phyloP scores from a whole-genome alignment of 2,888 invertebrate species.

The Phalera bucephala region DNA sequence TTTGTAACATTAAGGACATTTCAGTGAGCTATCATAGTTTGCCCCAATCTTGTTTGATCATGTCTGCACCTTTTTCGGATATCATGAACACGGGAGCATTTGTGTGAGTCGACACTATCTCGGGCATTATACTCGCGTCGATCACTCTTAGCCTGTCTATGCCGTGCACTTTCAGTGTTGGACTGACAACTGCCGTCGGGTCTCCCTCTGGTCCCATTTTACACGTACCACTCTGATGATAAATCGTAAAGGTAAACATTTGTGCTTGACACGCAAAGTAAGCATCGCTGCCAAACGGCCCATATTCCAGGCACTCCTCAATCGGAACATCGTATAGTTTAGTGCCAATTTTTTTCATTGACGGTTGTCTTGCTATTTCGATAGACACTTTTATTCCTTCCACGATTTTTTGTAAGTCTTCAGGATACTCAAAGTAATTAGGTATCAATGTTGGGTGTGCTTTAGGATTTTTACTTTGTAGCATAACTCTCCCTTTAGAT shows the following conservation, averaged over 20 bases:
- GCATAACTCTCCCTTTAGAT: conserved; percentile 86
- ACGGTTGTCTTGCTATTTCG: conserved; percentile 81
- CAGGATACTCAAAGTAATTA: conserved; percentile 87
- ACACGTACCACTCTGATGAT: conserved; percentile 87
- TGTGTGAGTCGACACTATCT: conserved; percentile 89
- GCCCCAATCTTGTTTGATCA: conserved; percentile 84
- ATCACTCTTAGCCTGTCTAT: conserved; percentile 87
- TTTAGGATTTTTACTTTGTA: conserved; percentile 88
- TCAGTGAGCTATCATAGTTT: conserved; percentile 23
- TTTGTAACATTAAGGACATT: conserved; percentile 11
- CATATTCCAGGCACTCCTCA: conserved; percentile 80
- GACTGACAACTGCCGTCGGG: conserved; percentile 85
- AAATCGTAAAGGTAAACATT: conserved; percentile 87
- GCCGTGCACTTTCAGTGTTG: conserved; percentile 85
- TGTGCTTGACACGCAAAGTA: conserved; percentile 88
- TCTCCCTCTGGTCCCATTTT: conserved; percentile 85
- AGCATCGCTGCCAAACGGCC: conserved; percentile 84
- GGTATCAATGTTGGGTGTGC: conserved; percentile 89
- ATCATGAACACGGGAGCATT: conserved; percentile 92
- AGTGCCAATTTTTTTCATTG: conserved; percentile 83
- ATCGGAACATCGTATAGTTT: conserved; percentile 84
- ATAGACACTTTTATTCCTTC: conserved; percentile 85
- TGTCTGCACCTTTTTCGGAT: conserved; percentile 89
- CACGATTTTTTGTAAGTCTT: conserved; percentile 85
- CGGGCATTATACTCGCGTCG: conserved; percentile 91